Evolutionary conservation across 1,140 invertebrate genomes (phyloP).

Genomic region (Melipona quadrifasciata): DNA sequence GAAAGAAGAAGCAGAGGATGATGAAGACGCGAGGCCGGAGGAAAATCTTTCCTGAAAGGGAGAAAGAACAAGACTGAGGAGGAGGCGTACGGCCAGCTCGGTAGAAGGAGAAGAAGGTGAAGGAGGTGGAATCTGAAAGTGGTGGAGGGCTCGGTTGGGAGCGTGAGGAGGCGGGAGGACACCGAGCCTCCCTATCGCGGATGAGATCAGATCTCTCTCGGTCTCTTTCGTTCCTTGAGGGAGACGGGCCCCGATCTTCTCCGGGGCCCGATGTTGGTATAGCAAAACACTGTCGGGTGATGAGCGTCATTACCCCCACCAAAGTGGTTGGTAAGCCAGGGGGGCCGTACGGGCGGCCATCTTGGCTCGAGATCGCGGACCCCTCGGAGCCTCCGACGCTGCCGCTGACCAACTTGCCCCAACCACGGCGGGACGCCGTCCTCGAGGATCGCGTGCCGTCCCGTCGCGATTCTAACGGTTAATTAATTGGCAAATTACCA

Average conservation of each 20-base stretch:
- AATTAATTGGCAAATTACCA: slow-evolving; percentile 79
- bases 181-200: slow-evolving; percentile 74
- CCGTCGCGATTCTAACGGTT: slow-evolving; percentile 75
- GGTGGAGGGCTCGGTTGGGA: slow-evolving; percentile 51
- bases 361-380: slow-evolving; percentile 72
- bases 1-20: slow-evolving; percentile 3
- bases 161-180: slow-evolving; percentile 68
- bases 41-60: slow-evolving; percentile 8
- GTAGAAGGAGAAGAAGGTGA: slow-evolving; percentile 55
- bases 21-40: background rate
- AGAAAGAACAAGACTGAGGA: slow-evolving; percentile 10
- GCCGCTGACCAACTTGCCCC: slow-evolving; percentile 58
- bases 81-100: slow-evolving; percentile 16
- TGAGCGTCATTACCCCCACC: slow-evolving; percentile 81
- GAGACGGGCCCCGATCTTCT: slow-evolving; percentile 22
- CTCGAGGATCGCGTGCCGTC: slow-evolving; percentile 75
- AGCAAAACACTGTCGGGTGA: slow-evolving; percentile 81
- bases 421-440: slow-evolving; percentile 63
- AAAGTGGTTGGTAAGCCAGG: slow-evolving; percentile 66
- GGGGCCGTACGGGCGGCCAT: slow-evolving; percentile 76
- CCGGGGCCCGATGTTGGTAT: slow-evolving; percentile 76
- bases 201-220: slow-evolving; percentile 77
- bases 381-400: slow-evolving; percentile 53
- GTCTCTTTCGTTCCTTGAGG: slow-evolving; percentile 64
- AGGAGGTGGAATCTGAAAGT: slow-evolving; percentile 53